Conservation (phyloP, 1,140 invertebrate species). For the Limonius californicus region DNA sequence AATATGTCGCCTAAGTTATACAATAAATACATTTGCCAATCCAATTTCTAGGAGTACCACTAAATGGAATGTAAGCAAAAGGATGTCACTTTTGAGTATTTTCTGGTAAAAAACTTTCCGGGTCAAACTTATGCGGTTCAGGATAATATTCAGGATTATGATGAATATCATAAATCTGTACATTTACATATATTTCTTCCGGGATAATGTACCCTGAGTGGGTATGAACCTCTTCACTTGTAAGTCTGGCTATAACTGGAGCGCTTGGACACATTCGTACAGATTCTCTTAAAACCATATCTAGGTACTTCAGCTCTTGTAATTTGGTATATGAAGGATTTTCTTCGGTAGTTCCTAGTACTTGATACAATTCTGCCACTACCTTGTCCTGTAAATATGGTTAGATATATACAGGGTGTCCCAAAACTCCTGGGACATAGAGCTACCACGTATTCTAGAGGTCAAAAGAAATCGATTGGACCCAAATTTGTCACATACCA, state of each 20-base stretch:
- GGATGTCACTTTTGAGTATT: slow-evolving; percentile 37
- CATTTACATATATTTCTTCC: slow-evolving; percentile 42
- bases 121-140: slow-evolving; percentile 56
- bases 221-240: slow-evolving; percentile 48
- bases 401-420: too few species aligned
- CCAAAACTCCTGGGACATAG: too few species aligned
- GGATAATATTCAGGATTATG: slow-evolving; percentile 53
- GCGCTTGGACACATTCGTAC: slow-evolving; percentile 64
- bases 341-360: too few species aligned
- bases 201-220: slow-evolving; percentile 44
- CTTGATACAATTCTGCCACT: too few species aligned
- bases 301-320: slow-evolving; percentile 60
- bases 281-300: slow-evolving; percentile 60
- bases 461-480: too few species aligned
- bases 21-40: too few species aligned
- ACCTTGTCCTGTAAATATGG: too few species aligned
- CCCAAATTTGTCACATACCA: too few species aligned
- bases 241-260: slow-evolving; percentile 58
- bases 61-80: slow-evolving; percentile 50
- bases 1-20: too few species aligned
- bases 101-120: slow-evolving; percentile 42
- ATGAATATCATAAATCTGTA: slow-evolving; percentile 50
- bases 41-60: slow-evolving; percentile 56
- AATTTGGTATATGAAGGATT: too few species aligned
- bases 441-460: too few species aligned